Base-by-base conservation (phyloP, 30 jellyfish, hydroid and myxozoan genomes). In the Catostylus mosaicus region DNA sequence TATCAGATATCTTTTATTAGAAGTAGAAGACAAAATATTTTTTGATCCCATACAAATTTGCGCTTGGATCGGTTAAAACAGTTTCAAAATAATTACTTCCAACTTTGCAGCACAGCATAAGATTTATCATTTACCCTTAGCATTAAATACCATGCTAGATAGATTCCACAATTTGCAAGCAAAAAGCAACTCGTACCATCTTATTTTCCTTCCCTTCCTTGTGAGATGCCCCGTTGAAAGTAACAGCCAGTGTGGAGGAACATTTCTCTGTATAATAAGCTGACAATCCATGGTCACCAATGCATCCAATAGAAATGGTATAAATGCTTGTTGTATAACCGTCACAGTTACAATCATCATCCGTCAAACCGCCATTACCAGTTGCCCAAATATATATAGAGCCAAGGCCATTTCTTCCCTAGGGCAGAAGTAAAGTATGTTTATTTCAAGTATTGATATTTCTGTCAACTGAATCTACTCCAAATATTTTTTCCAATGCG, bases 281-380 rank as follows among this genome's bases (percentile, higher is more conserved):
- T 27, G 99, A 95, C 29, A 89, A 64, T 9, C 99, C 99, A 66
- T 95, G 99, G 34, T 95, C 99, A 6, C 99, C 99, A 24, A 95
- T 95, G 88, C 99, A 95, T 0, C 99, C 99, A 38, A 95, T 95
- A 6, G 99, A 95, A 48, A 95, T 95, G 10, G 99, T 95, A 84
- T 86, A 95, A 8, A 95, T 95, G 48, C 98, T 89, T 45, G 99
- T 95, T 37, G 99, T 95, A 77, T 95, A 95, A 14, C 99, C 99
- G 72, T 95, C 99, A 64, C 99, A 95, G 87, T 95, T 95, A 50
- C 99, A 95, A 57, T 95, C 99, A 75, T 95, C 99, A 77, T 95
- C 99, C 23, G 99, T 95, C 80, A 95, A 73, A 18, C 99, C 99
- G 23, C 99, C 99, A 74, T 95, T 95, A 0, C 99, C 99, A n/a